Evolutionary conservation across 2,888 invertebrate genomes (phyloP), one percentile per base, ranked within the genome.

Genomic region (Fissipunctia ypsillon): DNA sequence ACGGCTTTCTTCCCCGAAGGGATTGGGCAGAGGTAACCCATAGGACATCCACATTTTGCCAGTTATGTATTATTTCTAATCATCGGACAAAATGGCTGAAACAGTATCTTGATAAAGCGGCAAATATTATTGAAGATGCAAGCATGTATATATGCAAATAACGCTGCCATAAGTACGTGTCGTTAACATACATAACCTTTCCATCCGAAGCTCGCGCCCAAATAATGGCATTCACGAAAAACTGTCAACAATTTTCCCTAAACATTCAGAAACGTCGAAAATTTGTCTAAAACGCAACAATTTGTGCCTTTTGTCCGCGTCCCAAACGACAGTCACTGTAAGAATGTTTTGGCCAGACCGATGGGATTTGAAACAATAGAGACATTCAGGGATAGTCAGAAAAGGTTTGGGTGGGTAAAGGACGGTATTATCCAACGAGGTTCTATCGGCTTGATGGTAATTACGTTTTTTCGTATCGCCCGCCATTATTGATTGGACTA

Each of bases 261-360:
- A 66, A 75, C 63, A 69, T 60, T 68, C 38, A 67, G 69, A 75
- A 66, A 65, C 54, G 60, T 60, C 57, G 61, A 79, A 82, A 84
- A 69, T 85, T 82, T 70, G 69, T 76, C 79, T 76, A 78, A 88
- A 88, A 83, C 76, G 81, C 78, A 78, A 86, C 86, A 89, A 90
- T 89, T 90, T 87, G 81, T 69, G 81, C 81, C 84, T 85, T 88
- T 88, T 89, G 88, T 86, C 78, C 73, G 73, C 69, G 65, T 83
- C 76, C 84, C 80, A 80, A 80, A 78, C 80, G 84, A 84, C 84
- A 81, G 84, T 82, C 84, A 84, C 84, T 87, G 87, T 85, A 83
- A 84, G 86, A 86, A 87, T 88, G 86, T 88, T 89, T 85, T 73
- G 81, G 83, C 52, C 52, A 50, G 45, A 70, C 77, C 72, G 61